Percentiles rank a stretch among this genome's conserved stretches.
phyloP scores from a whole-genome alignment of 2,113 vertebrate species.

The Myotis lucifugus region DNA sequence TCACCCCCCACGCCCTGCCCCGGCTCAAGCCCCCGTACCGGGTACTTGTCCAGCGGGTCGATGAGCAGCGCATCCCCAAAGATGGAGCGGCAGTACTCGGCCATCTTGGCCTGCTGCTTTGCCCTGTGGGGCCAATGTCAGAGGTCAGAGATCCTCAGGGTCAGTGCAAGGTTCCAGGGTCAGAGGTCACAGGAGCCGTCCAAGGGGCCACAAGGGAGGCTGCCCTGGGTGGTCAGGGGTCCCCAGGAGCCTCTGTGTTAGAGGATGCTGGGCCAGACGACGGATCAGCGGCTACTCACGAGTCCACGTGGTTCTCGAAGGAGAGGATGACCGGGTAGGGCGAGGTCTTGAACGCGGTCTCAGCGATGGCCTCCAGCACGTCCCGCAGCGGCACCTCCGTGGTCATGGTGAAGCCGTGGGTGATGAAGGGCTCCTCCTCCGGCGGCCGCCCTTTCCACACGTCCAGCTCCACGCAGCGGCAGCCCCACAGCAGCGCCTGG shows the following conservation, averaged over 20 bases:
- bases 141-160: constrained; percentile 19
- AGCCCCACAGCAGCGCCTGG: constrained; percentile 92
- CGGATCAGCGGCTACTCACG: constrained; percentile 85
- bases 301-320: constrained; percentile 95
- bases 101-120: constrained; percentile 95
- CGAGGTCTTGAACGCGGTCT: constrained; percentile 93
- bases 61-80: constrained; percentile 93
- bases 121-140: constrained; percentile 82
- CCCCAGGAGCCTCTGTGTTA: not conserved
- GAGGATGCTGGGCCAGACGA: not conserved
- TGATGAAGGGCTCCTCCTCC: constrained; percentile 94
- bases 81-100: constrained; percentile 92
- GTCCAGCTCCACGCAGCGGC: constrained; percentile 94
- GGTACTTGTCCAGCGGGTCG: constrained; percentile 92
- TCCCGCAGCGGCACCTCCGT: constrained; percentile 92
- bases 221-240: not conserved
- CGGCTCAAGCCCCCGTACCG: constrained; percentile 80
- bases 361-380: constrained; percentile 94
- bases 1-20: accelerated
- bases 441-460: constrained; percentile 93
- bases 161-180: not conserved
- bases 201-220: not conserved
- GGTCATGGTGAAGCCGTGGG: constrained; percentile 96
- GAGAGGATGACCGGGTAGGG: constrained; percentile 92
- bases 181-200: not conserved